phyloP scores from a whole-genome alignment of 2,113 vertebrate species.

The Chunga burmeisteri region DNA sequence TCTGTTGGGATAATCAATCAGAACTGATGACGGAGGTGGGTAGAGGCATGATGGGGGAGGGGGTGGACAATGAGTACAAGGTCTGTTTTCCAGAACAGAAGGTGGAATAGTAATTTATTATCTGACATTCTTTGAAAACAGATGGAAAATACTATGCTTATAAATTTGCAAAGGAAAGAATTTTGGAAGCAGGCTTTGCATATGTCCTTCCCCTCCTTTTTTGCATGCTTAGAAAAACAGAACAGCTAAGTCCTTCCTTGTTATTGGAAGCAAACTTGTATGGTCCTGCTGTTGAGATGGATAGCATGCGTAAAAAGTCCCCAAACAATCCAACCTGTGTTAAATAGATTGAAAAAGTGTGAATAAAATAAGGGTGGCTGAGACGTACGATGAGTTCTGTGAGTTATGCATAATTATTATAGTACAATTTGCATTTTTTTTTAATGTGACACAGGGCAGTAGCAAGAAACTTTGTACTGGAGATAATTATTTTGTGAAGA shows the following conservation, averaged over 20 bases:
- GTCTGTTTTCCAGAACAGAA: constrained; percentile 29
- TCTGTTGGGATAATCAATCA: constrained; percentile 46
- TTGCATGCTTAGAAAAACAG: neutral
- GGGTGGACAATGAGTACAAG: neutral
- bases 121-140: constrained; percentile 29
- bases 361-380: neutral
- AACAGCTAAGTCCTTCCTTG: neutral
- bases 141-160: constrained; percentile 25
- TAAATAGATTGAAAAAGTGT: neutral
- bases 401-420: neutral
- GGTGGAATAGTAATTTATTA: constrained; percentile 49
- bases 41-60: neutral
- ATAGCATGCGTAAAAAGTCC: neutral
- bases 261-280: neutral
- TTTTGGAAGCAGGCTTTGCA: neutral
- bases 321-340: neutral
- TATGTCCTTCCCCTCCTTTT: neutral
- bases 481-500: neutral
- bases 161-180: neutral
- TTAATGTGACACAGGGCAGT: neutral
- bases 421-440: neutral
- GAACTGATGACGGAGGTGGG: neutral
- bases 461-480: neutral
- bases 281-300: neutral
- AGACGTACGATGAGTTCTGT: neutral